Evolutionary conservation across 1,140 invertebrate species (phyloP).

Genomic region (Galendromus occidentalis): DNA sequence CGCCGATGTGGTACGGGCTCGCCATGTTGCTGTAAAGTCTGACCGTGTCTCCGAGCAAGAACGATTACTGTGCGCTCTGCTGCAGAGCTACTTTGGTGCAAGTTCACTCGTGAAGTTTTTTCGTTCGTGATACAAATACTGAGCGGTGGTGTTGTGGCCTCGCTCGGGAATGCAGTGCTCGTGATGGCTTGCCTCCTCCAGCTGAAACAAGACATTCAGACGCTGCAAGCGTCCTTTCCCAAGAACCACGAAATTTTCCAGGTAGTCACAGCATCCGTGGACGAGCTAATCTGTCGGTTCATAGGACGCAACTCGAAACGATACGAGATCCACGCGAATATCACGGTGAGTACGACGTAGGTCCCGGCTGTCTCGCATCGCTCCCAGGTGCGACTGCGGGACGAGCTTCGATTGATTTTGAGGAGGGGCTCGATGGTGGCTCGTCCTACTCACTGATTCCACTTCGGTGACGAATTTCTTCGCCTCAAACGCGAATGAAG

Average conservation of each 20-base stretch:
- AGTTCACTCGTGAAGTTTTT: too few species aligned
- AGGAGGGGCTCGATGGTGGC: too few species aligned
- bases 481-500: not conserved
- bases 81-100: too few species aligned
- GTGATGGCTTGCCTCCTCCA: constrained; percentile 89
- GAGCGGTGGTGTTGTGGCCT: too few species aligned
- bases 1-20: too few species aligned
- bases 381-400: not conserved
- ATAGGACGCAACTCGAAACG: constrained; percentile 78
- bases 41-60: too few species aligned
- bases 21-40: too few species aligned
- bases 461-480: not conserved
- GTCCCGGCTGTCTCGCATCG: not conserved
- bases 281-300: constrained; percentile 92
- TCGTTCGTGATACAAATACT: too few species aligned
- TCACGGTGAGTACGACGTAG: constrained; percentile 49
- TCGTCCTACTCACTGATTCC: not conserved
- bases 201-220: constrained; percentile 90
- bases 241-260: constrained; percentile 92
- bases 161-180: not conserved
- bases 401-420: too few species aligned
- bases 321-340: constrained; percentile 92
- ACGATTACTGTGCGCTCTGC: too few species aligned
- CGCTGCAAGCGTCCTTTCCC: constrained; percentile 78
- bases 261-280: constrained; percentile 86